Evolutionary conservation across 23 tunicate genomes (phyloP), one percentile per base, ranked within the genome.

Genomic region (Styela clava): DNA sequence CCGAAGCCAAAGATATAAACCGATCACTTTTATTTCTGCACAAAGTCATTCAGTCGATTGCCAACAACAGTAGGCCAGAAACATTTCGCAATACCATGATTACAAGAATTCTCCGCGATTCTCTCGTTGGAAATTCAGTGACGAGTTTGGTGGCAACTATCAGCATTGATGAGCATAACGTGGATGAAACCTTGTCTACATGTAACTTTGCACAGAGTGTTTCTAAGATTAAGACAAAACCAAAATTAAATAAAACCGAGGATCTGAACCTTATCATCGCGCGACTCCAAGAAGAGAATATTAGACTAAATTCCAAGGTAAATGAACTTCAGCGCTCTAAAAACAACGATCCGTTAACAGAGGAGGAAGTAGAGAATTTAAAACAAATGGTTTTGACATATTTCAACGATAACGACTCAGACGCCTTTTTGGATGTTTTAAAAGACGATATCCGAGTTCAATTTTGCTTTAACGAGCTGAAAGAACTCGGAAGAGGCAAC

Each of bases 201-300:
- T 95, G 99, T 74, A 63, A 89, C 2, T 95, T 95, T 74, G 99
- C 99, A 16, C 99, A 95, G 62, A 68, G 85, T 33, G 99, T 95
- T 26, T 84, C 89, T 2, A 69, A 79, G 31, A 86, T 95, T 73
- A 74, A 80, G 24, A 95, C 94, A 69, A 62, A 68, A 61, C 83
- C 97, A 56, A 69, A 61, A 32, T 44, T 83, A 63, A 95, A 95
- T 62, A 74, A 86, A 68, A 73, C 84, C 22, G 87, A 69, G 16
- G 99, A 95, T 69, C 28, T 81, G 1, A 83, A 86, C 23, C 51
- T 83, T 9, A 32, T 89, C 23, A 86, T 95, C 24, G 91, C 87
- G 23, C 69, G 63, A 35, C 78, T 95, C 2, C 69, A 73, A 62
- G 69, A 79, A 27, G 92, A 90, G 65, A 76, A 76, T 29, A n/a